Base-by-base conservation (phyloP, 2,888 invertebrate genomes). In the Lapara coniferarum region DNA sequence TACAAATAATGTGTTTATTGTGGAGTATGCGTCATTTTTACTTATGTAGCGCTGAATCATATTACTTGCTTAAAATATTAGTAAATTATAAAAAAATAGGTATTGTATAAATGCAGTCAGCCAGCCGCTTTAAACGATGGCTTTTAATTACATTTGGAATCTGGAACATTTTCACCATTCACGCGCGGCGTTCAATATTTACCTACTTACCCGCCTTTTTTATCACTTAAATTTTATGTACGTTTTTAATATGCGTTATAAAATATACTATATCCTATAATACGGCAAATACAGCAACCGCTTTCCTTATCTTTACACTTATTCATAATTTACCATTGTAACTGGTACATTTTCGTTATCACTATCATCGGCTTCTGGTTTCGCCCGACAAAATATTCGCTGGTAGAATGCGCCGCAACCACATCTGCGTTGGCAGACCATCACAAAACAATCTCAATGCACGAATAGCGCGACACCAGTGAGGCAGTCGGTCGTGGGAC, bases 401-500 rank as follows among this genome's bases (percentile, higher is more conserved):
- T 87, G 86, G 76, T 92, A 92, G 74, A 91, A 84, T 46, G 86
- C 86, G 71, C 88, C 83, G 75, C 92, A 92, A 53, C 87, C 83
- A 76, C 91, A 91, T 78, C 82, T 84, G 71, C 82, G 83, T 71
- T 77, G 69, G 71, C 89, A 87, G 74, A 89, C 91, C 91, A 84
- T 84, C 66, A 70, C 70, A 66, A 72, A 75, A 78, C 74, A 72
- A 73, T 67, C 56, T 76, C 72, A 80, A 75, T 74, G 69, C 58
- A 76, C 72, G 71, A 76, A 68, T 66, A 75, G 69, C 70, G 70
- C 73, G 68, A 75, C 73, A 78, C 77, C 75, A 70, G 73, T 72
- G 30, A 67, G 71, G 73, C 73, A 69, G 71, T 53, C 68, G 70
- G 70, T 75, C 73, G 73, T 77, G 75, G 76, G 81, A 81, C 73